Base-by-base conservation (phyloP, 2,888 invertebrate genomes). In the Crossocerus cetratus region DNA sequence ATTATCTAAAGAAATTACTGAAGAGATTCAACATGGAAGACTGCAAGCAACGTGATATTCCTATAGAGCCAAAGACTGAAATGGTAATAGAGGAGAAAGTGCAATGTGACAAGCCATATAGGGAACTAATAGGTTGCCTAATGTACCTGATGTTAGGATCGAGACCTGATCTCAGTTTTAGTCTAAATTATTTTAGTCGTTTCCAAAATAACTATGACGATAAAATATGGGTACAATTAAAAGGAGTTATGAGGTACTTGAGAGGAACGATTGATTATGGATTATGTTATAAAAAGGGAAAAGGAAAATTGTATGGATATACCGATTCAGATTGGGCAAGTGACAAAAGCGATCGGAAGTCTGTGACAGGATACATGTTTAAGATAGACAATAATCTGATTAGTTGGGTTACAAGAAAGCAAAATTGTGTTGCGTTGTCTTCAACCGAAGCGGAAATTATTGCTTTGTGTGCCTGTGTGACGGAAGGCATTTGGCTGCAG, bases 321-420 rank as follows among this genome's bases (percentile, higher is more conserved):
- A n/a, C n/a, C n/a, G 58, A 65, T 13, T 32, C 65, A n/a, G 59
- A 65, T 14, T 59, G 21, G 44, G 53, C 23, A 13, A 20, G 18
- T 2, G 59, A 66, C n/a, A 4, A n/a, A n/a, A 22, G 16, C 2
- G 61, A 67, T n/a, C 60, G 67, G 8, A 67, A 61, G 13, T 67
- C 55, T 14, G 55, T 23, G 1, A 18, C 67, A 23, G 53, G 58
- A 11, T 65, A 45, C 16, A 5, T 61, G 2, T 21, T 61, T 11
- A 44, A 45, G 13, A 11, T 55, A 0, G 60, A 23, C 16, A 45
- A 45, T 0, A 67, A 60, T 11, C 22, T 21, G 0, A 13, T 61
- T 0, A 13, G 11, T 1, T 67, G 32, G 67, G 32, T 43, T 5
- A 67, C 44, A 0, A 60, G 18, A 11, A 67, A 55, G 23, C 55